Conservation (phyloP, 2,888 invertebrate genomes). For the Eutolmus rufibarbis region DNA sequence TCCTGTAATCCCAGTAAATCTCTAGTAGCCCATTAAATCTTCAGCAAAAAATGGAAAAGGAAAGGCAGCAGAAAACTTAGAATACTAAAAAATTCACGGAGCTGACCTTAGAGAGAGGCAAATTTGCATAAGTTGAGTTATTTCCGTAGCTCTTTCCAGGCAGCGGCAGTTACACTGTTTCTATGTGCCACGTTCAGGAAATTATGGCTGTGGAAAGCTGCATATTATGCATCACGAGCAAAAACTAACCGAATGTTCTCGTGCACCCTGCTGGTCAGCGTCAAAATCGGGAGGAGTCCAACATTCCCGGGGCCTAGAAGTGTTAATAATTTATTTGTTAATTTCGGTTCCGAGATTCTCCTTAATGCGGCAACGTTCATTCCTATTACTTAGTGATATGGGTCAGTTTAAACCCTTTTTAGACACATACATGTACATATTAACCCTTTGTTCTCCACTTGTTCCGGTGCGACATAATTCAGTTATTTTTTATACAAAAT, state of each 20-base stretch:
- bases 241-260: neutral
- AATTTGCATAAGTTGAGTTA: slow-evolving; percentile 13
- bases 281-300: neutral
- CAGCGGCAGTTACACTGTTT: neutral
- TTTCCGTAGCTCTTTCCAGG: neutral
- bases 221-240: neutral
- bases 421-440: no score
- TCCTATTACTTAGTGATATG: neutral
- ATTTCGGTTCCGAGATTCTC: neutral
- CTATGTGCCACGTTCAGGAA: neutral
- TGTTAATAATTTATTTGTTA: slow-evolving; percentile 29
- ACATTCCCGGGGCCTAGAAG: neutral
- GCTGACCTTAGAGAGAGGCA: neutral
- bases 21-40: neutral
- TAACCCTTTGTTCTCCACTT: no score
- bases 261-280: neutral
- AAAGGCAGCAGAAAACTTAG: neutral
- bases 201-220: neutral
- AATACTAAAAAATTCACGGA: slow-evolving; percentile 12
- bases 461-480: no score
- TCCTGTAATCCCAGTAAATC: slow-evolving; percentile 5
- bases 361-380: neutral
- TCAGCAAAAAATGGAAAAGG: neutral
- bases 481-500: no score
- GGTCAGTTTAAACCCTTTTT: neutral